A percentile compares a stretch with the other conserved stretches of the same genome.
Evolutionary conservation across 2,888 invertebrate genomes (phyloP).

Genomic region (Toxonevra muliebris): DNA sequence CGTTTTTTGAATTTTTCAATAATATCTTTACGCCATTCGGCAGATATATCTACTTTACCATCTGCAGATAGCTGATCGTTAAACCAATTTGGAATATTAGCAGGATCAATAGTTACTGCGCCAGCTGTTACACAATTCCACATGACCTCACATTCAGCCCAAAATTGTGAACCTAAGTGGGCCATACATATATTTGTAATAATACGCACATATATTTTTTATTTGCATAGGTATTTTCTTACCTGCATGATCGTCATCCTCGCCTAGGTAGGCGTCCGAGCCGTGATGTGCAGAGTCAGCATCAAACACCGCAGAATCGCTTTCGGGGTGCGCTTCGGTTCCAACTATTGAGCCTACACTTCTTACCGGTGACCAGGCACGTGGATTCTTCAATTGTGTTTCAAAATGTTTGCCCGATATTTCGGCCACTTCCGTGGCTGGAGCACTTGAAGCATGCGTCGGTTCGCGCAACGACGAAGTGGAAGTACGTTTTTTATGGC

Average conservation of each 20-base stretch:
- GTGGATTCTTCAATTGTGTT: conserved; percentile 79
- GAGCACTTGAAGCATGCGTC: conserved; percentile 61
- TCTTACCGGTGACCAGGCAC: conserved; percentile 89
- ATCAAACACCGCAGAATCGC: conserved; percentile 83
- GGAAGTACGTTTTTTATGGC: conserved; percentile 57
- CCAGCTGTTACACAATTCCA: conserved; percentile 86
- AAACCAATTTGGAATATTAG: conserved; percentile 82
- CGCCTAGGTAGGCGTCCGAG: conserved; percentile 79
- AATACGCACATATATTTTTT: too few species aligned
- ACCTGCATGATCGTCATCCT: conserved; percentile 73
- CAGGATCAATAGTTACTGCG: conserved; percentile 79
- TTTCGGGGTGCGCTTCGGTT: conserved; percentile 86
- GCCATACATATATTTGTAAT: neutral
- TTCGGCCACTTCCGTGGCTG: conserved; percentile 68
- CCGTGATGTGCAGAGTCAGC: conserved; percentile 73
- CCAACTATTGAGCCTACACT: conserved; percentile 86
- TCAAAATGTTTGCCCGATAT: conserved; percentile 75
- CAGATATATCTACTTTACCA: conserved; percentile 72
- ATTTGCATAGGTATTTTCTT: neutral
- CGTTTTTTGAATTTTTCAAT: conserved; percentile 74
- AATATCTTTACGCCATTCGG: conserved; percentile 80
- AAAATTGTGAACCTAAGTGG: conserved; percentile 69
- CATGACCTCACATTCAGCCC: conserved; percentile 82
- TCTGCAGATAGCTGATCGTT: conserved; percentile 67
- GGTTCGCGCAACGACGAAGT: conserved; percentile 52